Conservation (phyloP, 2,797 vertebrate genomes). For the Labeo calbasu region DNA sequence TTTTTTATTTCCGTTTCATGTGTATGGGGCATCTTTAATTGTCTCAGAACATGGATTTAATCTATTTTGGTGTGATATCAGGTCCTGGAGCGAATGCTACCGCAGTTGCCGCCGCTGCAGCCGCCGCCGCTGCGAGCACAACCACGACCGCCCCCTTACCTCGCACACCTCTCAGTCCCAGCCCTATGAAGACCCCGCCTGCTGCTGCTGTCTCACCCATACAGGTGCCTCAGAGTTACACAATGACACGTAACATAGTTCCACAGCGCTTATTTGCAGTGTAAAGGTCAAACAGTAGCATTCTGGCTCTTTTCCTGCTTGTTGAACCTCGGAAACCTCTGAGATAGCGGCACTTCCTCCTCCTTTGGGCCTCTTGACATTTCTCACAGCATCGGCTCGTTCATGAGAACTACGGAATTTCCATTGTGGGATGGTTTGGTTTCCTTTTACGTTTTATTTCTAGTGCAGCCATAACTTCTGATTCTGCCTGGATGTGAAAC, state of each 20-base stretch:
- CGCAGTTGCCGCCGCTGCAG: slow-evolving; percentile 59
- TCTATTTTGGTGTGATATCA: slow-evolving; percentile 34
- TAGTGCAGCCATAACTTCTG: background rate
- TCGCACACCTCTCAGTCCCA: slow-evolving; percentile 94
- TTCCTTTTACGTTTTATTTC: slow-evolving; percentile 16
- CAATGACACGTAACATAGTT: background rate
- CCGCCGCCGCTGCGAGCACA: slow-evolving; percentile 70
- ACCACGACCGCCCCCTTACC: slow-evolving; percentile 82
- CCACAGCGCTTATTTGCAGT: background rate
- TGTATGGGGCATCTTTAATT: background rate
- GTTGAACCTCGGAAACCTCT: slow-evolving; percentile 15
- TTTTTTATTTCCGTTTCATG: background rate
- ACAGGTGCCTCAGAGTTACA: slow-evolving; percentile 24
- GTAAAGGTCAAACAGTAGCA: slow-evolving; percentile 11
- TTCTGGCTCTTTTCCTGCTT: slow-evolving; percentile 30
- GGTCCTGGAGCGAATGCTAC: slow-evolving; percentile 71
- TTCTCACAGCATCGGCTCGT: slow-evolving; percentile 25
- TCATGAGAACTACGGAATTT: slow-evolving; percentile 8
- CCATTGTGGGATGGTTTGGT: slow-evolving; percentile 22
- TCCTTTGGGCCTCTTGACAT: slow-evolving; percentile 5
- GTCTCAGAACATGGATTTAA: background rate
- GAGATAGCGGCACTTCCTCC: slow-evolving; percentile 32
- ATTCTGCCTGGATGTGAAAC: slow-evolving; percentile 4
- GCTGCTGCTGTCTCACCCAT: slow-evolving; percentile 61
- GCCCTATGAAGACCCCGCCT: slow-evolving; percentile 92